Conservation (phyloP, 2,113 vertebrate species). For the Nannospalax galili region DNA sequence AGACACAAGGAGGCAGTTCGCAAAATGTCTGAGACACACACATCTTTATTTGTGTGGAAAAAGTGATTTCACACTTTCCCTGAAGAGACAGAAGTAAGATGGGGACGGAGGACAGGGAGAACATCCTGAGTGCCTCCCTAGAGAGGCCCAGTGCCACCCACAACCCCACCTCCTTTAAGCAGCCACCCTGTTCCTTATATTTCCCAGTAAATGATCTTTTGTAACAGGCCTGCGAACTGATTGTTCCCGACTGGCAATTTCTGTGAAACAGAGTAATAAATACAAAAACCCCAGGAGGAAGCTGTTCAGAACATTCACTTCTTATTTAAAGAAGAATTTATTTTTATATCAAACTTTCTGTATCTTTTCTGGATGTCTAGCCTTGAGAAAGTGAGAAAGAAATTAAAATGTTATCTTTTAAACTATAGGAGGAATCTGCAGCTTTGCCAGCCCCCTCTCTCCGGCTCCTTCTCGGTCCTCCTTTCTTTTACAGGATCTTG, state of each 20-base stretch:
- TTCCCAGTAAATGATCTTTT: conserved; percentile 59
- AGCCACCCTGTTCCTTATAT: neutral
- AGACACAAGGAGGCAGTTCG: neutral
- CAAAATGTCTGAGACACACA: neutral
- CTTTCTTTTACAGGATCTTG: neutral
- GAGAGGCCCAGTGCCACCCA: neutral
- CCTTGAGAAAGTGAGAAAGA: conserved; percentile 31
- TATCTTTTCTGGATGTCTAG: conserved; percentile 71
- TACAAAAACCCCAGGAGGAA: conserved; percentile 71
- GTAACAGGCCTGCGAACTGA: conserved; percentile 77
- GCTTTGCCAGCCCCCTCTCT: neutral
- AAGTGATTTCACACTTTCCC: neutral
- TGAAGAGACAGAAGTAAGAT: neutral
- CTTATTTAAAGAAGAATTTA: conserved; percentile 66
- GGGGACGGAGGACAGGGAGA: neutral
- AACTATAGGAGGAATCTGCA: conserved; percentile 41
- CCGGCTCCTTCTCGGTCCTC: conserved; percentile 20
- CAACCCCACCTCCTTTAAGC: conserved; percentile 54
- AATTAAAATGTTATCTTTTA: conserved; percentile 65
- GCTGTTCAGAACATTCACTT: conserved; percentile 68
- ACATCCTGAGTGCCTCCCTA: neutral
- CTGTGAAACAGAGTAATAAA: conserved; percentile 74
- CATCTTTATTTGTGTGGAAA: neutral
- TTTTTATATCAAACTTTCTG: conserved; percentile 66
- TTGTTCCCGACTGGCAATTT: conserved; percentile 75